These are phyloP conservation scores for Capreolus pygargus DNA, from an alignment of 2,113 vertebrate species.

Conservation along the genomic window DNA sequence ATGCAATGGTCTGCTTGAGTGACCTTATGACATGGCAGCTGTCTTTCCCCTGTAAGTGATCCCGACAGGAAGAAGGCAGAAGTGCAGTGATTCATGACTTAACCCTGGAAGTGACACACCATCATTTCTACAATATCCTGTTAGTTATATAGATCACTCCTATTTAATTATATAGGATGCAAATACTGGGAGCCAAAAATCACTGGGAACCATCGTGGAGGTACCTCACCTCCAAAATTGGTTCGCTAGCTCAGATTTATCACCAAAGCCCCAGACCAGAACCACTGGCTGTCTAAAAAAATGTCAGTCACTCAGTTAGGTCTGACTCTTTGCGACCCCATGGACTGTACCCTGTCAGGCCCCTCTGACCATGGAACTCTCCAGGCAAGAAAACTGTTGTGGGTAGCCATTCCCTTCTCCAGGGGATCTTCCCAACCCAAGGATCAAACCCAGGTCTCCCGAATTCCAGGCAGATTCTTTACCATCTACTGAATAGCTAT, in stretches of 20 bases:
- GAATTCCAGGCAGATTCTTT: not conserved
- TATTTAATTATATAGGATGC: not conserved
- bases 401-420: not conserved
- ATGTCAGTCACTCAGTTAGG: not conserved
- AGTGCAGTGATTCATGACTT: not conserved
- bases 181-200: not conserved
- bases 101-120: not conserved
- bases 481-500: not conserved
- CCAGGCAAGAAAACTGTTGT: not conserved
- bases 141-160: not conserved
- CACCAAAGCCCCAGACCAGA: not conserved
- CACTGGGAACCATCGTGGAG: not conserved
- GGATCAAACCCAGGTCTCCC: not conserved
- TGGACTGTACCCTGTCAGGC: not conserved
- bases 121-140: not conserved
- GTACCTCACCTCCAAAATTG: not conserved
- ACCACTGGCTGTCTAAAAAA: not conserved
- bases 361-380: not conserved
- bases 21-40: not conserved
- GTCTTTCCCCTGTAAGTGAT: not conserved
- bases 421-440: not conserved
- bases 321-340: not conserved
- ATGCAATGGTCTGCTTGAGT: not conserved
- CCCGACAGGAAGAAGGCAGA: not conserved
- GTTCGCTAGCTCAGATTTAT: not conserved